Evolutionary conservation across 2,797 vertebrate species (phyloP).

Genomic region (Takifugu rubripes): DNA sequence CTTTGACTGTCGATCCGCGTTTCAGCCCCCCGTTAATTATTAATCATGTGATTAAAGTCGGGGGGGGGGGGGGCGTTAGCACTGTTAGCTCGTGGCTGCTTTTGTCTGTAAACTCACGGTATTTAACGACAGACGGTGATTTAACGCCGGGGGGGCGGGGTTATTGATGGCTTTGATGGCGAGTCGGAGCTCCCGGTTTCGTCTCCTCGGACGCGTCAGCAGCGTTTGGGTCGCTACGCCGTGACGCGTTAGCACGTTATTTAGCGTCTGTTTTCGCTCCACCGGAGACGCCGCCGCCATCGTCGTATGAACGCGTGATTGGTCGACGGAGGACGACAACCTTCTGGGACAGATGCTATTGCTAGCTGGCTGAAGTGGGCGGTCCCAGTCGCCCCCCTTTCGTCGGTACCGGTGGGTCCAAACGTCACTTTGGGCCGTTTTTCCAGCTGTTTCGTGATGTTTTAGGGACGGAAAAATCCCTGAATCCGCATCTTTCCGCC

Average conservation of each 20-base stretch:
- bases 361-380: background rate
- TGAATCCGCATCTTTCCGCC: too few species aligned
- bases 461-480: too few species aligned
- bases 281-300: too few species aligned
- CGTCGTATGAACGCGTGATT: too few species aligned
- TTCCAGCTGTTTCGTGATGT: too few species aligned
- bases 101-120: background rate
- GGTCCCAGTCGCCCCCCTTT: too few species aligned
- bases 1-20: conserved; percentile 7
- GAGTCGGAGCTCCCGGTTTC: conserved; percentile 24
- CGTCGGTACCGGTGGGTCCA: too few species aligned
- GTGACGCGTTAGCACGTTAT: too few species aligned
- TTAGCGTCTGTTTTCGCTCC: too few species aligned
- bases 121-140: conserved; percentile 33
- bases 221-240: conserved; percentile 9
- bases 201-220: conserved; percentile 16
- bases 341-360: conserved; percentile 27
- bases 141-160: too few species aligned
- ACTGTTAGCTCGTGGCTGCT: background rate
- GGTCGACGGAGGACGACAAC: too few species aligned
- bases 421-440: too few species aligned
- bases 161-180: conserved; percentile 22
- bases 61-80: conserved; percentile 13
- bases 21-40: conserved; percentile 68
- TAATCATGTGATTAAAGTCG: conserved; percentile 69